These are phyloP conservation scores for Varanus komodoensis DNA, from an alignment of 2,113 vertebrate species.

Conservation along the genomic window DNA sequence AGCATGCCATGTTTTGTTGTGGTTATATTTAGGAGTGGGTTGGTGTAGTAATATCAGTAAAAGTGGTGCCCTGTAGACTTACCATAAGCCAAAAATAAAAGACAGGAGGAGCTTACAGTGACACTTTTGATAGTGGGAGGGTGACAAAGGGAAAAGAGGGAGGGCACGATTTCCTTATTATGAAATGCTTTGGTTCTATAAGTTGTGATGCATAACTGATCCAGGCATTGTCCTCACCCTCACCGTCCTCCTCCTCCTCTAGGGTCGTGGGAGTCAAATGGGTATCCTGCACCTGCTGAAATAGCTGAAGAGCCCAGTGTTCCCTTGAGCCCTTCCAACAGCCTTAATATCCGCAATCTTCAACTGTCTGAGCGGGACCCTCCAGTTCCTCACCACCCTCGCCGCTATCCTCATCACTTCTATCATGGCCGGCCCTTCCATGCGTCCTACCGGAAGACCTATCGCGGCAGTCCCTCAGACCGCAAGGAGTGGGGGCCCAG, in stretches of 20 bases:
- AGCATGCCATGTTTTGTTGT: background rate
- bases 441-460: constrained; percentile 42
- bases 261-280: constrained; percentile 83
- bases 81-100: background rate
- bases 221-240: constrained; percentile 63
- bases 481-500: constrained; percentile 52
- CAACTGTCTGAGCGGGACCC: constrained; percentile 81
- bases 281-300: constrained; percentile 69
- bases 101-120: background rate
- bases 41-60: background rate
- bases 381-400: constrained; percentile 54
- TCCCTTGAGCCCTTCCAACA: constrained; percentile 74
- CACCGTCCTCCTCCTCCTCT: background rate
- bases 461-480: constrained; percentile 35
- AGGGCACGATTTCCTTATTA: background rate
- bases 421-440: constrained; percentile 39
- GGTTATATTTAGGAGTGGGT: background rate
- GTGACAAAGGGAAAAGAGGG: background rate
- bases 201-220: background rate
- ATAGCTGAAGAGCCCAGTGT: constrained; percentile 77
- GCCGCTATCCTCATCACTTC: constrained; percentile 53
- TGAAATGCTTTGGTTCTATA: background rate
- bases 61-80: background rate
- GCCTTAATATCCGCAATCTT: constrained; percentile 84
- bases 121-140: background rate